phyloP scores from a whole-genome alignment of 2,797 vertebrate species.

The Kryptopterus vitreolus region DNA sequence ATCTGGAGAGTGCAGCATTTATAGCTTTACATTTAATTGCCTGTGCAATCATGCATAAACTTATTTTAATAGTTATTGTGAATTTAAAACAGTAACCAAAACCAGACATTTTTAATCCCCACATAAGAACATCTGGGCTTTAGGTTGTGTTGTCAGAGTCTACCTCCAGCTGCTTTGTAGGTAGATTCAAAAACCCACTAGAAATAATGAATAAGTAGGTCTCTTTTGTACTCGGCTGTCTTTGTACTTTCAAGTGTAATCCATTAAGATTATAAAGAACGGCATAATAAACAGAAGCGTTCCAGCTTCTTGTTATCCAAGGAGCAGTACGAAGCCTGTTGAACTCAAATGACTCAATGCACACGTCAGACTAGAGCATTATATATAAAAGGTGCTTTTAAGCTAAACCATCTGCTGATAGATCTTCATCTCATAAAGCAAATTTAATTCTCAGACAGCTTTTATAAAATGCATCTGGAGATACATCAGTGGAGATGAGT shows the following conservation, averaged over 20 bases:
- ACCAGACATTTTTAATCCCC: not conserved
- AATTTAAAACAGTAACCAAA: not conserved
- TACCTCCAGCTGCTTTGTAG: not conserved
- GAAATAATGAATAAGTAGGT: not conserved
- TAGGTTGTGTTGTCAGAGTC: not conserved
- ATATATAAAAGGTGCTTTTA: constrained; percentile 26
- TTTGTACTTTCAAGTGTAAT: constrained; percentile 12
- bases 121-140: not conserved
- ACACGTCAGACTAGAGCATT: not conserved
- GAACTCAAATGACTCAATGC: not conserved
- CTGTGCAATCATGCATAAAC: too few species aligned
- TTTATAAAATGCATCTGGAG: constrained; percentile 11
- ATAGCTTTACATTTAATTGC: too few species aligned
- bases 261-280: constrained; percentile 12
- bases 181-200: not conserved
- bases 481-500: not conserved
- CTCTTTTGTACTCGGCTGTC: not conserved
- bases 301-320: constrained; percentile 7
- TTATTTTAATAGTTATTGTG: too few species aligned
- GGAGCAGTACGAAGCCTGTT: not conserved
- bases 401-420: constrained; percentile 4
- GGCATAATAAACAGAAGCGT: not conserved
- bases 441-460: constrained; percentile 2
- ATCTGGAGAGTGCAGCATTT: too few species aligned
- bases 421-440: not conserved